Conservation (phyloP, 2,797 vertebrate genomes). For the Setipinna tenuifilis region DNA sequence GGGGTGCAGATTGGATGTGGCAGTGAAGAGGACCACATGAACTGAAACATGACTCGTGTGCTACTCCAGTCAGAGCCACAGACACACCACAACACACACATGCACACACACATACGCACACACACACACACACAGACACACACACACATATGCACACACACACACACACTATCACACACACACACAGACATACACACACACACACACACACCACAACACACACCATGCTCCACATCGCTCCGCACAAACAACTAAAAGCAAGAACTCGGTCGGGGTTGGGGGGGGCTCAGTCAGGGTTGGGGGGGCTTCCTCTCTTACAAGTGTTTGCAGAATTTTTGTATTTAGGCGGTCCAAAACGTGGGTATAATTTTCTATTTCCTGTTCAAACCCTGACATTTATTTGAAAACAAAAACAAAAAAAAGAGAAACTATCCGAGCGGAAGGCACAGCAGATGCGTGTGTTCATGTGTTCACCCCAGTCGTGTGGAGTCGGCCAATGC, state of each 20-base stretch:
- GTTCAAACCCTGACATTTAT: neutral
- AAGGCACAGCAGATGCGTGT: neutral
- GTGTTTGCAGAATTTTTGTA: neutral
- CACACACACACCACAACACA: conserved; percentile 1
- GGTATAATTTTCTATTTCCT: neutral
- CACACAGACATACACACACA: too few species aligned
- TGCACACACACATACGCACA: too few species aligned
- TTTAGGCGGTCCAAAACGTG: neutral
- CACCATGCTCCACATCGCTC: neutral
- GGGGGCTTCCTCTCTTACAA: neutral
- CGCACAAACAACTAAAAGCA: neutral
- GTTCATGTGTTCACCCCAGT: neutral
- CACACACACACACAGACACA: too few species aligned
- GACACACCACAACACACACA: neutral
- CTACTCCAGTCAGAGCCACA: neutral
- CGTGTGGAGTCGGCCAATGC: neutral
- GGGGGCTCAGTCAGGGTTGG: too few species aligned
- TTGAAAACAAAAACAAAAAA: neutral
- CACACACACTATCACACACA: too few species aligned
- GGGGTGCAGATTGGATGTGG: neutral
- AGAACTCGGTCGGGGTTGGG: neutral
- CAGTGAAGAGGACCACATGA: conserved; percentile 17
- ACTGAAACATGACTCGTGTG: neutral
- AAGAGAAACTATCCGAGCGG: neutral
- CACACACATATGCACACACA: too few species aligned